Evolutionary conservation across 2,888 invertebrate genomes (phyloP).

Genomic region (Ochropleura leucogaster): DNA sequence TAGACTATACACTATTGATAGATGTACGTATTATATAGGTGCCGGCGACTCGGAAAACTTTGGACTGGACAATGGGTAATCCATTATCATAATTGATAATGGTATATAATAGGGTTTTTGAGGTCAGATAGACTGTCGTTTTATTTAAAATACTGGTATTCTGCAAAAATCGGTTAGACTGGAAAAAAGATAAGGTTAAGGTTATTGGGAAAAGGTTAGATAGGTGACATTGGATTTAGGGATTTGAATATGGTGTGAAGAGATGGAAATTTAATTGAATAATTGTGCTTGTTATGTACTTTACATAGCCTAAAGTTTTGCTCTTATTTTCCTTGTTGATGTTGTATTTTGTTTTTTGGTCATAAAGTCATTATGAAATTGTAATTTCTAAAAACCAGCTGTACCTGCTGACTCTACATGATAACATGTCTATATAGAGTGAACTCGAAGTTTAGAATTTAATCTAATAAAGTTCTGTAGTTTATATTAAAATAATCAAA

Average conservation of each 20-base stretch:
- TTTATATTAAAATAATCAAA: neutral
- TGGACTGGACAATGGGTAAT: conserved; percentile 56
- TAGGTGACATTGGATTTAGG: neutral
- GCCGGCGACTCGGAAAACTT: conserved; percentile 68
- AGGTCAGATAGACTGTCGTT: neutral
- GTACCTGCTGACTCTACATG: too few relatives aligned
- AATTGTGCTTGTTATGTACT: conserved; percentile 25
- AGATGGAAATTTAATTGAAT: neutral
- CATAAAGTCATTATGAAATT: neutral
- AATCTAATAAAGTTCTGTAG: neutral
- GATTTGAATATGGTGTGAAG: conserved; percentile 37
- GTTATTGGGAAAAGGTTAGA: neutral
- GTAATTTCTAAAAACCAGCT: neutral
- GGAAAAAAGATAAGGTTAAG: too few relatives aligned
- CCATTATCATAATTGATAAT: conserved; percentile 26
- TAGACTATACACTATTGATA: conserved; percentile 83
- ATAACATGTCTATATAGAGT: neutral
- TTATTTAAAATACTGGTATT: neutral
- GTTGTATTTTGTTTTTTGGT: neutral
- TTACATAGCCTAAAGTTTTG: conserved; percentile 15
- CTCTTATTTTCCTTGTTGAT: conserved; percentile 11
- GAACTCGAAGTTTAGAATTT: neutral
- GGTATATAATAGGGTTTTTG: conserved; percentile 36
- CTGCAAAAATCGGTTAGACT: too few relatives aligned
- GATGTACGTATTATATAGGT: conserved; percentile 78